Conservation (phyloP, 1,140 invertebrate genomes). For the Geopemphigus sp. region DNA sequence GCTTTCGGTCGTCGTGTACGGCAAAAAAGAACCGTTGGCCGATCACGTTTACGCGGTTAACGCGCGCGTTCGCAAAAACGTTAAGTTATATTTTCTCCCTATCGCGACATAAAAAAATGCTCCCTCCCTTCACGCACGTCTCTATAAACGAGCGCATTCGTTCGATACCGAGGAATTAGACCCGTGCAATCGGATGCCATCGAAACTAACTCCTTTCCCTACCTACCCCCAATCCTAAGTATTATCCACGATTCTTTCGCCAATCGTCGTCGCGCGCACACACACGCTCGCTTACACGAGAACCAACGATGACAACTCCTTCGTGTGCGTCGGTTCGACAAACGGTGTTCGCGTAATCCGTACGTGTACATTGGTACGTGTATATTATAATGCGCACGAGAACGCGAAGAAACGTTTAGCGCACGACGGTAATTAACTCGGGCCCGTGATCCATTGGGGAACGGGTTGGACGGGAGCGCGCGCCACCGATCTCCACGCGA, state of each 20-base stretch:
- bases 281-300: not conserved
- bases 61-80: not conserved
- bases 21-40: conserved; percentile 16
- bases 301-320: conserved; percentile 4
- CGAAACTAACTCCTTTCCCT: not conserved
- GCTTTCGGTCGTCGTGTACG: conserved; percentile 28
- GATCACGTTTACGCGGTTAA: conserved; percentile 29
- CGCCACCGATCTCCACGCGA: not conserved
- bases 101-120: not conserved
- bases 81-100: not conserved
- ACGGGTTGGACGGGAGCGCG: too few species aligned
- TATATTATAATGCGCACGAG: not conserved
- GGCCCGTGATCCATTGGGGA: not conserved
- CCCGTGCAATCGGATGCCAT: not conserved
- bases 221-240: too few species aligned
- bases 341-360: too few species aligned
- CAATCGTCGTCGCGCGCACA: not conserved
- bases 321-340: conserved; percentile 10
- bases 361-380: too few species aligned
- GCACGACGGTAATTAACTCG: not conserved
- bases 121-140: not conserved
- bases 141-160: conserved; percentile 3
- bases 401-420: conserved; percentile 22
- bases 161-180: conserved; percentile 8
- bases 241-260: not conserved